These are phyloP conservation scores for Lagria hirta DNA, from an alignment of 2,888 invertebrate genomes.

Conservation along the genomic window DNA sequence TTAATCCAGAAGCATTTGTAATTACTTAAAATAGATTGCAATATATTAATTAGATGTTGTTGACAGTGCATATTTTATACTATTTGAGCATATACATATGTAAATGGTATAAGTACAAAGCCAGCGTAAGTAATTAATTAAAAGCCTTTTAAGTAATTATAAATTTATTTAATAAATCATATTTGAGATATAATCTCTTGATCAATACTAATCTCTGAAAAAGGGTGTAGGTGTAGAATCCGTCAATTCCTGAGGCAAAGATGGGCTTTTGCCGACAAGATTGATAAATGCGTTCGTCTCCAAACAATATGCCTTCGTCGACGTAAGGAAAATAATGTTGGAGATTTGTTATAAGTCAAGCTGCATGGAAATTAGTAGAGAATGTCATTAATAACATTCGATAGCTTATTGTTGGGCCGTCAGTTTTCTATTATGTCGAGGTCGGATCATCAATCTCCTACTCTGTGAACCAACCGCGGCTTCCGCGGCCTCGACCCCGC, in stretches of 20 bases:
- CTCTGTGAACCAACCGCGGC: slow-evolving; percentile 47
- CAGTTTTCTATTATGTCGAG: slow-evolving; percentile 54
- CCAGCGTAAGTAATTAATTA: background rate
- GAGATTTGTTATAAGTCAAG: slow-evolving; percentile 47
- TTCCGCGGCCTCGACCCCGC: slow-evolving; percentile 59
- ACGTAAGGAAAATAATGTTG: slow-evolving; percentile 46
- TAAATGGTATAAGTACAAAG: background rate
- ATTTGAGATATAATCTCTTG: too few relatives aligned
- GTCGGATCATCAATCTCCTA: slow-evolving; percentile 51
- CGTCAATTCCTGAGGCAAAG: slow-evolving; percentile 19
- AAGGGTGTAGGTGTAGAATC: slow-evolving; percentile 20
- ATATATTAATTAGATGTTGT: too few relatives aligned
- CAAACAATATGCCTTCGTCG: slow-evolving; percentile 38
- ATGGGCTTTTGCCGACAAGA: slow-evolving; percentile 22
- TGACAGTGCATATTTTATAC: too few relatives aligned
- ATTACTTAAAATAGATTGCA: too few relatives aligned
- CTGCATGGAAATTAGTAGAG: slow-evolving; percentile 50
- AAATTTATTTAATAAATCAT: too few relatives aligned
- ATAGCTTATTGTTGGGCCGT: slow-evolving; percentile 53
- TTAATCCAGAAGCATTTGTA: too few relatives aligned
- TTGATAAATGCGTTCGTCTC: slow-evolving; percentile 31
- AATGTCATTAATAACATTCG: slow-evolving; percentile 54
- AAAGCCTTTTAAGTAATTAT: background rate
- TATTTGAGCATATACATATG: too few relatives aligned
- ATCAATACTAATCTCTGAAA: slow-evolving; percentile 23